Percentiles rank a stretch among this genome's conserved stretches.
Conservation (phyloP, 1,140 invertebrate genomes). For the Phymastichus coffea region DNA sequence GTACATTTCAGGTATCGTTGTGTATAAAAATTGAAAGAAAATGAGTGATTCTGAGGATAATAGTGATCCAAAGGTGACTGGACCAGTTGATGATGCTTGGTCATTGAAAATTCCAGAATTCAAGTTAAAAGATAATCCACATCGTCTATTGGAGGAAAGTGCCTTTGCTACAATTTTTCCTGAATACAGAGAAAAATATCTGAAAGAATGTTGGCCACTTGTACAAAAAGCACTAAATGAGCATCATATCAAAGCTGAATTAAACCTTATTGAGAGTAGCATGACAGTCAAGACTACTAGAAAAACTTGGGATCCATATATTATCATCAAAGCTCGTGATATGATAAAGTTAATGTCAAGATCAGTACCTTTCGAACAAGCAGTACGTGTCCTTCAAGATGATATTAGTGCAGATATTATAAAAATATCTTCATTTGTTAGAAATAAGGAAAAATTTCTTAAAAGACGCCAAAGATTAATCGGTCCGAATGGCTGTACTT, state of each 20-base stretch:
- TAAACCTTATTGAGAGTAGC: constrained; percentile 93
- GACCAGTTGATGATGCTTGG: constrained; percentile 83
- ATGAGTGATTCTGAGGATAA: constrained; percentile 47
- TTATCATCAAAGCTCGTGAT: constrained; percentile 95
- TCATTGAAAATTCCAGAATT: constrained; percentile 87
- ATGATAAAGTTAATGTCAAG: constrained; percentile 93
- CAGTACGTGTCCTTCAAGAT: constrained; percentile 81
- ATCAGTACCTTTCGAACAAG: constrained; percentile 97
- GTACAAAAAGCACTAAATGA: constrained; percentile 82
- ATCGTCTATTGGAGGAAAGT: constrained; percentile 73
- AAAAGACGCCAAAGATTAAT: constrained; percentile 93
- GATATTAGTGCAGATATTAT: constrained; percentile 94
- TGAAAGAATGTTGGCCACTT: constrained; percentile 94
- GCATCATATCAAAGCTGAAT: constrained; percentile 81
- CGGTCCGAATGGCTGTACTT: constrained; percentile 93
- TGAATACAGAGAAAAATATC: constrained; percentile 95
- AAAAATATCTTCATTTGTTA: constrained; percentile 89
- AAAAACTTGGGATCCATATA: constrained; percentile 98
- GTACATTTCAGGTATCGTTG: background rate
- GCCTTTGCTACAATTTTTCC: constrained; percentile 82
- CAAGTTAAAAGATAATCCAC: constrained; percentile 86
- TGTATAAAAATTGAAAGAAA: constrained; percentile 19
- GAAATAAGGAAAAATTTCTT: constrained; percentile 94
- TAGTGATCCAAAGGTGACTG: constrained; percentile 40
- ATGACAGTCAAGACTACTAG: constrained; percentile 94